These are phyloP conservation scores for Amphimallon solstitiale DNA, from an alignment of 2,888 invertebrate genomes.

Conservation along the genomic window DNA sequence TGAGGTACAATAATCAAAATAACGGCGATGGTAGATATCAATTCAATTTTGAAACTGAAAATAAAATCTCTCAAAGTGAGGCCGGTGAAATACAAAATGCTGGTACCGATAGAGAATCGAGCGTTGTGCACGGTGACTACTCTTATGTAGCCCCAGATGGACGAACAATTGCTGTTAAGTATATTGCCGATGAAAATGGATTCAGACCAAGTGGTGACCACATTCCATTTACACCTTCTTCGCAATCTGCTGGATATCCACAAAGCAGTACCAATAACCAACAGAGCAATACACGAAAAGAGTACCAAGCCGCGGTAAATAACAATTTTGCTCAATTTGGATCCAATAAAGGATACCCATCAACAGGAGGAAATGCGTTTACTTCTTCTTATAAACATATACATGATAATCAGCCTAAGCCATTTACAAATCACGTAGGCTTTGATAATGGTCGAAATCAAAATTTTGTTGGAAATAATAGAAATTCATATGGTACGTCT, in stretches of 20 bases:
- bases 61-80: slow-evolving; percentile 65
- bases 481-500: not conserved
- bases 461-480: not conserved
- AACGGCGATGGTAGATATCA: slow-evolving; percentile 27
- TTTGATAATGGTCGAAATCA: not conserved
- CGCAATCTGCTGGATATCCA: not conserved
- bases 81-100: slow-evolving; percentile 58
- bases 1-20: slow-evolving; percentile 68
- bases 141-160: slow-evolving; percentile 66
- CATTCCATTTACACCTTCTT: slow-evolving; percentile 2
- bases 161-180: slow-evolving; percentile 63
- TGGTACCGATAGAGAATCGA: slow-evolving; percentile 61
- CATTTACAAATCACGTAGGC: not conserved
- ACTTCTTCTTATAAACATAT: not conserved
- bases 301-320: not conserved
- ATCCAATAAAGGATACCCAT: too few relatives aligned
- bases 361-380: too few relatives aligned
- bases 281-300: not conserved
- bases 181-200: slow-evolving; percentile 66
- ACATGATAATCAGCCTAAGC: not conserved
- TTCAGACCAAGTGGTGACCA: slow-evolving; percentile 54
- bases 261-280: not conserved
- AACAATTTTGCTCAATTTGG: too few relatives aligned
- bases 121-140: slow-evolving; percentile 64
- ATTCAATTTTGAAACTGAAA: slow-evolving; percentile 64